Base-by-base conservation (phyloP, 2,888 invertebrate genomes). In the Sinentomon sp. region DNA sequence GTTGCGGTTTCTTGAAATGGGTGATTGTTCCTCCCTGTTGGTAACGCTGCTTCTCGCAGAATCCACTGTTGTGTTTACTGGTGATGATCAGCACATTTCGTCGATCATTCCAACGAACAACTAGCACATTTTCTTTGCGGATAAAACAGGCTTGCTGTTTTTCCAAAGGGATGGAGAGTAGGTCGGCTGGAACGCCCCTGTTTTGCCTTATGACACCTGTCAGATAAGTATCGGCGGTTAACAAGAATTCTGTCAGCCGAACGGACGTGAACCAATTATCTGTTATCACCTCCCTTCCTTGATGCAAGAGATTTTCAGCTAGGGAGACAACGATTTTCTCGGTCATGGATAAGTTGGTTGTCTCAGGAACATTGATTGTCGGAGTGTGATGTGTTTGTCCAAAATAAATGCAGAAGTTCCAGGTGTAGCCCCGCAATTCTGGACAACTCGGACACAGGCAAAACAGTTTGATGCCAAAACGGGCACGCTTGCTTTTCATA, bases 401-500 rank as follows among this genome's bases (percentile, higher is more conserved):
- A 20, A 30, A 13, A 12, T 30, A 30, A n/a, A 30, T 10, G 12
- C 23, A 10, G 21, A 30, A 30, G 21, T 30, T 30, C 30, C 30
- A 30, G 5, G 30, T 30, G 20, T 30, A 30, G 6, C 30, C 30
- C 5, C 19, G 17, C 12, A 30, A 20, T 16, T 4, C 12, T 18
- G 18, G 19, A 20, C n/a, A n/a, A 6, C 30, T 12, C 12, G 23
- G 20, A 6, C 5, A 30, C n/a, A 17, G 12, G 20, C 30, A 30
- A 12, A 30, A 20, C 30, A 30, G 16, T 20, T 30, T 30, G 6
- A 30, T 16, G 5, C n/a, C 20, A 28, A 28, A 28, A n/a, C 28
- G 12, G 5, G 28, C 12, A 6, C 17, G 12, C 28, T 28, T 28
- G 5, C 16, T 16, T 30, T 30, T 30, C 17, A 30, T 30, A 17